Conservation (phyloP, 2,888 invertebrate genomes). For the Leptogaster cylindrica region DNA sequence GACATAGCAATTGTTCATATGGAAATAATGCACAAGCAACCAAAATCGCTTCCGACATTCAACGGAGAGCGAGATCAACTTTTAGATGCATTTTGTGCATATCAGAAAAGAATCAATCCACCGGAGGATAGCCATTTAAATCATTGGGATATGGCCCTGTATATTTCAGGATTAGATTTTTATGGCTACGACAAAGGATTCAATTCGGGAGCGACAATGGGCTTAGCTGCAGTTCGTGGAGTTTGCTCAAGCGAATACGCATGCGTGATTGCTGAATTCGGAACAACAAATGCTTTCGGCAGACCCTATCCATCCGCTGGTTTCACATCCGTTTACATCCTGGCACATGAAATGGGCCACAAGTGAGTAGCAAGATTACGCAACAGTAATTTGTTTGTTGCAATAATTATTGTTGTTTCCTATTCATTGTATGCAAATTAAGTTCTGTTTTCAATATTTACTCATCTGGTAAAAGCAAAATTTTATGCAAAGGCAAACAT, state of each 20-base stretch:
- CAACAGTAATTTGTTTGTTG: too few species aligned
- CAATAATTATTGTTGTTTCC: too few species aligned
- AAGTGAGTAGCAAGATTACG: slow-evolving; percentile 72
- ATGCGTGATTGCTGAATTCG: slow-evolving; percentile 81
- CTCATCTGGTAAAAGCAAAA: too few species aligned
- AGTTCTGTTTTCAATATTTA: too few species aligned
- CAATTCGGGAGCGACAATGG: slow-evolving; percentile 79
- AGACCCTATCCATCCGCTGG: slow-evolving; percentile 83
- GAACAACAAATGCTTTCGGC: slow-evolving; percentile 73
- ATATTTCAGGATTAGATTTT: slow-evolving; percentile 70
- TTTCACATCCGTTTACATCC: slow-evolving; percentile 82
- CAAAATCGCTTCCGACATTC: slow-evolving; percentile 67
- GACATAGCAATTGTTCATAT: slow-evolving; percentile 74
- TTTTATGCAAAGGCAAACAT: too few species aligned
- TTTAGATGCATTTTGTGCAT: slow-evolving; percentile 77
- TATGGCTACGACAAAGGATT: slow-evolving; percentile 69
- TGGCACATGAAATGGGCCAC: slow-evolving; percentile 84
- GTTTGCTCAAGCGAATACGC: slow-evolving; percentile 75
- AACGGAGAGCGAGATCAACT: slow-evolving; percentile 72
- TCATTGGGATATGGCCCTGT: slow-evolving; percentile 82
- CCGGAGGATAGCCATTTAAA: slow-evolving; percentile 71
- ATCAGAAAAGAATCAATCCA: slow-evolving; percentile 71
- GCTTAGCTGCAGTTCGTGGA: slow-evolving; percentile 80
- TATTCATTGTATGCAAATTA: too few species aligned
- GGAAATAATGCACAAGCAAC: slow-evolving; percentile 74